Percentiles rank a stretch among this genome's conserved stretches.
Evolutionary conservation across 1,140 invertebrate genomes (phyloP).

Genomic region (Drosophila busckii): DNA sequence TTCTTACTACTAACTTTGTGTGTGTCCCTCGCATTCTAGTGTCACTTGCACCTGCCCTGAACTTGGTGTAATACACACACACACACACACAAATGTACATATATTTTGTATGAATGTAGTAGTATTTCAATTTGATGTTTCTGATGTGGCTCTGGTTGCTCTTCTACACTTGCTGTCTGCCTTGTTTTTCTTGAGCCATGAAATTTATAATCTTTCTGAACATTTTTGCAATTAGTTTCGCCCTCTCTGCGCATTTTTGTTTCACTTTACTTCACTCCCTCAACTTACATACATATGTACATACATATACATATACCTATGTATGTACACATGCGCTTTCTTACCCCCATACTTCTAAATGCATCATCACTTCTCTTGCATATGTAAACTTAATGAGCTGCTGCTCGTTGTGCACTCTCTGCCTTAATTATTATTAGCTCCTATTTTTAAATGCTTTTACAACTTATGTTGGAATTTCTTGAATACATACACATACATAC

Average conservation of each 20-base stretch:
- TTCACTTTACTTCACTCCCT: constrained; percentile 44
- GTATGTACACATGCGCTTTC: constrained; percentile 16
- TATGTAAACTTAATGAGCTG: constrained; percentile 44
- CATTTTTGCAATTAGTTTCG: constrained; percentile 63
- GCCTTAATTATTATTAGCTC: constrained; percentile 46
- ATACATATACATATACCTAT: constrained; percentile 9
- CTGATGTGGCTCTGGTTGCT: constrained; percentile 4
- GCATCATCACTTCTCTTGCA: constrained; percentile 1
- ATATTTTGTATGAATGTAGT: no score
- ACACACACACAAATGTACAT: no score
- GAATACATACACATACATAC: no score
- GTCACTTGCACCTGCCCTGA: constrained; percentile 12
- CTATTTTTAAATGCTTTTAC: constrained; percentile 65
- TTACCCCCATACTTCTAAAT: constrained; percentile 4
- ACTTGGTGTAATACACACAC: constrained; percentile 33
- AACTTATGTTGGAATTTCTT: constrained; percentile 56
- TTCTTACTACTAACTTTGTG: constrained; percentile 2
- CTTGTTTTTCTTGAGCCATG: constrained; percentile 38
- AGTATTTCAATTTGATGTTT: constrained; percentile 12
- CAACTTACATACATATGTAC: neutral
- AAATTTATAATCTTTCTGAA: constrained; percentile 65
- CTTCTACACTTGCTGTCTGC: constrained; percentile 1
- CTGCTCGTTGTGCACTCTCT: constrained; percentile 15
- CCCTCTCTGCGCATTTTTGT: constrained; percentile 54
- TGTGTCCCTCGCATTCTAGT: constrained; percentile 5